Base-by-base conservation (phyloP, 2,113 vertebrate genomes). In the Hippocampus abdominalis region DNA sequence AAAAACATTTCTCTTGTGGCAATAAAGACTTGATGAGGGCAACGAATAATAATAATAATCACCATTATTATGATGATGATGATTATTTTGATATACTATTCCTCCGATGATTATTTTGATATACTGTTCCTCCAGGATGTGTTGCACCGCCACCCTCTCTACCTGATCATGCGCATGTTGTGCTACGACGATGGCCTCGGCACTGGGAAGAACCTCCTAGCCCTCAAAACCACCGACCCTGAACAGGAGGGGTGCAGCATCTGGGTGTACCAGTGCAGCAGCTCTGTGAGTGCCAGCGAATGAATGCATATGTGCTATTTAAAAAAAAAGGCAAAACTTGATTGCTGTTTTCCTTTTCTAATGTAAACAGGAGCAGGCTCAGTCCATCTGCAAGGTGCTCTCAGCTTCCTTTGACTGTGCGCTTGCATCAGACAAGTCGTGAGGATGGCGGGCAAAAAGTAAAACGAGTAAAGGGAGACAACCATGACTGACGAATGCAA, bases 191-290 rank as follows among this genome's bases (percentile, higher is more conserved):
- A 99, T 0, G 97, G 97, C 5, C 91, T 99, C 51, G 96, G 95
- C 2, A 93, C 96, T 0, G 97, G 97, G 20, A 97, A 92, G 78
- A 97, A 96, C 88, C 90, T 99, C 54, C 82, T 99, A 80, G 97
- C 96, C 16, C 87, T 99, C 80, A 98, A 96, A 87, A 99, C 97
- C 83, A 95, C 97, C 0, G 94, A 98, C 21, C 81, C 90, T 5
- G 82, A 92, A 71, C 93, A 94, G 8, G 91, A 95, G 69, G 93
- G 94, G 64, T 96, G 90, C 89, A 96, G 91, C 87, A 95, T 99
- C 78, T 99, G 97, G 95, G 93, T 99, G 0, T 99, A 99, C 73
- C 97, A 99, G 92, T 99, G 97, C 84, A 94, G 86, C 88, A 97
- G 92, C 81, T 89, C 95, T 81, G 97, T 99, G 85, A 95, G 95